Percentiles rank a stretch among this genome's conserved stretches.
phyloP scores from a whole-genome alignment of 2,888 invertebrate genomes.

The Eupithecia exiguata region DNA sequence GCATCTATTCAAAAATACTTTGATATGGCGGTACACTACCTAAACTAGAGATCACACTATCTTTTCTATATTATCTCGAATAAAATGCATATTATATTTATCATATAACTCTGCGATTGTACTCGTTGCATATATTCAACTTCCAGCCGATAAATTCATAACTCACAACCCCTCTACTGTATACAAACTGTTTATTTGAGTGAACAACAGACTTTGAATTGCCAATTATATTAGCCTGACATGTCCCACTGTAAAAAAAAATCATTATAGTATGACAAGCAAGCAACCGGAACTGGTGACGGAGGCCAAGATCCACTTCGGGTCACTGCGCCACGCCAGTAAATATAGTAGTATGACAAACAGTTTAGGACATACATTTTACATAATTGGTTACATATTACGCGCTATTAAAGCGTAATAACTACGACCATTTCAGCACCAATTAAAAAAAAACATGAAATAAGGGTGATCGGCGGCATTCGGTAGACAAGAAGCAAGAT shows the following conservation, averaged over 20 bases:
- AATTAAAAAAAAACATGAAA: not conserved
- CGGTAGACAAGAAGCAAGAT: not conserved
- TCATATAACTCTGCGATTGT: conserved; percentile 35
- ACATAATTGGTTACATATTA: not conserved
- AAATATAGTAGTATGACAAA: no score
- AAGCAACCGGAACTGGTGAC: no score
- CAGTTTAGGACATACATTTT: not conserved
- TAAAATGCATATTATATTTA: conserved; percentile 39
- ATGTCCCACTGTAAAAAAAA: not conserved
- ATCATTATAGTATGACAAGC: not conserved
- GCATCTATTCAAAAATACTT: conserved; percentile 42
- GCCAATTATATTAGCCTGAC: not conserved
- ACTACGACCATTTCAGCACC: not conserved
- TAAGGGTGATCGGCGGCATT: not conserved
- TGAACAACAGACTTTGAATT: conserved; percentile 36
- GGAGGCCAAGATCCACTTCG: no score
- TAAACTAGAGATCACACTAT: conserved; percentile 39
- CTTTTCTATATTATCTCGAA: conserved; percentile 37
- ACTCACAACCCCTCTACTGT: conserved; percentile 57
- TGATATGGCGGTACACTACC: conserved; percentile 36
- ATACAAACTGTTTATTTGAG: conserved; percentile 45
- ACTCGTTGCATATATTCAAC: conserved; percentile 36
- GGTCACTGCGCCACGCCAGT: no score
- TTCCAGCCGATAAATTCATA: conserved; percentile 49
- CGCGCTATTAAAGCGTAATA: not conserved